Evolutionary conservation across 2,113 vertebrate species (phyloP), one percentile per base, ranked within the genome.

Genomic region (Trinectes maculatus): DNA sequence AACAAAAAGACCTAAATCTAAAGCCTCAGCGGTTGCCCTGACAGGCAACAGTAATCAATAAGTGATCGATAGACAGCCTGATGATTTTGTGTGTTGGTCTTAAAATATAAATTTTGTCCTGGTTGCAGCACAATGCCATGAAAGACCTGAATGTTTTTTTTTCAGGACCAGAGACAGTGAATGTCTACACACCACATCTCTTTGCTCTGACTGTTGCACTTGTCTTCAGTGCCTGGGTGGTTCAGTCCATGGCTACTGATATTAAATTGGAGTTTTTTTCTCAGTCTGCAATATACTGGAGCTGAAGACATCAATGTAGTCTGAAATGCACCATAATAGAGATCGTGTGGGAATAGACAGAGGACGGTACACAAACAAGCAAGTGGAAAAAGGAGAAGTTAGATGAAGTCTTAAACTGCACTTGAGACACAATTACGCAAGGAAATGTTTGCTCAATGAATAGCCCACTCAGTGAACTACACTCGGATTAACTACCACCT

Each of bases 41-140:
- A n/a, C n/a, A n/a, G n/a, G n/a, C n/a, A 28, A 37, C 10, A 28
- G 1, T 49, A 40, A 40, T 70, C 37, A 31, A 26, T 44, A 26
- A 29, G 22, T 15, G 33, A 57, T 18, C 1, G 8, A 15, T 15
- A 42, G 29, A 48, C 10, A 34, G 8, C 6, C n/a, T 55, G 10
- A 10, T 49, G 29, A 39, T 47, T 34, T 44, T 13, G 24, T 12
- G 16, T 29, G 12, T 25, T 12, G 8, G 25, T 16, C 15, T 51
- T 34, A 18, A 54, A 40, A 70, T 65, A 5, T 26, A 53, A 24
- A 56, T 33, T 37, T 18, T 56, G 15, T 26, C 3, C 51, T 34
- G 5, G 36, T n/a, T 29, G 25, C 37, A 29, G n/a, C 8, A 42
- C n/a, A 58, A 3, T 5, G 0, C 10, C 22, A 28, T 0, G 1